Conservation (phyloP, 1,140 invertebrate species). For the Drosophila bipectinata region DNA sequence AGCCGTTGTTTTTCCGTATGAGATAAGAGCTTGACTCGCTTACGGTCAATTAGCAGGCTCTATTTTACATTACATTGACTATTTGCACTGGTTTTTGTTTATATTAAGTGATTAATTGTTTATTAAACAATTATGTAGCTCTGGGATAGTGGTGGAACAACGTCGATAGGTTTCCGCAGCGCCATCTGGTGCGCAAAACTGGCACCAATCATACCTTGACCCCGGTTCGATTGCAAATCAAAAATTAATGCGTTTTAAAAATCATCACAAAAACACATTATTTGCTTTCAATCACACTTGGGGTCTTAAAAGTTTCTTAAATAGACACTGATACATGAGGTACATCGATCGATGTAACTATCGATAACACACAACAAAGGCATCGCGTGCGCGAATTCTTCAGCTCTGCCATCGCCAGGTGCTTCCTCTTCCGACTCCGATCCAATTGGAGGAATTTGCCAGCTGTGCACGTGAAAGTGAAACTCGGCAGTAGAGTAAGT, state of each 20-base stretch:
- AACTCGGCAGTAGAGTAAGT: constrained; percentile 12
- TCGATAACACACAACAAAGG: constrained; percentile 10
- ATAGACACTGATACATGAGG: neutral
- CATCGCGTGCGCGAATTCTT: constrained; percentile 1
- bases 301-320: neutral
- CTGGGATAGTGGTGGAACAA: constrained; percentile 38
- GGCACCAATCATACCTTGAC: neutral
- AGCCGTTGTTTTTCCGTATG: constrained; percentile 10
- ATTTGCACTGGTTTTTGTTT: constrained; percentile 66
- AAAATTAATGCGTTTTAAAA: neutral
- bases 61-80: constrained; percentile 36
- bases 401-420: neutral
- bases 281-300: neutral
- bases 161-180: constrained; percentile 36
- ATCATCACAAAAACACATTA: neutral
- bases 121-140: constrained; percentile 77
- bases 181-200: neutral
- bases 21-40: constrained; percentile 8
- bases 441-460: constrained; percentile 25
- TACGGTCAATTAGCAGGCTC: neutral
- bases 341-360: neutral
- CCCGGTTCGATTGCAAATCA: neutral
- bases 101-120: constrained; percentile 80
- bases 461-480: constrained; percentile 74
- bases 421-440: neutral